These are phyloP conservation scores for Lochmaea capreae DNA, from an alignment of 2,888 invertebrate species.

Conservation along the genomic window DNA sequence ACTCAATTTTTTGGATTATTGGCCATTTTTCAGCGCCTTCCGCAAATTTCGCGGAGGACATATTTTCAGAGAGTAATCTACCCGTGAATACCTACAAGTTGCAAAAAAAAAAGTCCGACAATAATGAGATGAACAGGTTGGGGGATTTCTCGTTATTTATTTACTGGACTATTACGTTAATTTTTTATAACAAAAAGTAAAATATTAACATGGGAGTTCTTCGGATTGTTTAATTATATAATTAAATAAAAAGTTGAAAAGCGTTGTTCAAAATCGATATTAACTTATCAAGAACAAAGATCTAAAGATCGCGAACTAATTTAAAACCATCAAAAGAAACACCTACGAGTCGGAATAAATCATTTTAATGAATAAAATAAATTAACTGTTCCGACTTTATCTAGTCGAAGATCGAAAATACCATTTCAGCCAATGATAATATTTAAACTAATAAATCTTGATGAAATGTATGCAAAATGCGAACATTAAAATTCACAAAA, in stretches of 20 bases:
- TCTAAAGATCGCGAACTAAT: background rate
- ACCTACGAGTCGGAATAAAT: background rate
- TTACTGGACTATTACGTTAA: too few species aligned
- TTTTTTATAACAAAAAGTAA: too few species aligned
- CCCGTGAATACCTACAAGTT: too few species aligned
- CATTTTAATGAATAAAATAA: conserved; percentile 22
- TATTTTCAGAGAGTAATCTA: too few species aligned
- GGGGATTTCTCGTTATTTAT: too few species aligned
- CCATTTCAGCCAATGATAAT: conserved; percentile 27
- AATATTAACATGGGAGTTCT: too few species aligned
- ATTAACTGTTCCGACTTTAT: conserved; percentile 13
- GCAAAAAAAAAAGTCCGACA: too few species aligned
- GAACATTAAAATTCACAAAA: conserved; percentile 60
- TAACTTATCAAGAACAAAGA: background rate
- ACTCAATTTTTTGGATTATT: too few species aligned
- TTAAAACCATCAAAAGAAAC: background rate
- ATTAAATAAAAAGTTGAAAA: background rate
- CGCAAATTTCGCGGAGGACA: too few species aligned
- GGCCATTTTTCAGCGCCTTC: too few species aligned
- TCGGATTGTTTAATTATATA: background rate
- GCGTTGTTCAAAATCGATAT: background rate
- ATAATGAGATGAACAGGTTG: too few species aligned
- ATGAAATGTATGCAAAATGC: conserved; percentile 42
- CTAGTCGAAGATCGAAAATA: conserved; percentile 17
- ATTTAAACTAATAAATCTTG: conserved; percentile 48